Base-by-base conservation (phyloP, 1,140 invertebrate species). In the Muscidifurax raptorellus region DNA sequence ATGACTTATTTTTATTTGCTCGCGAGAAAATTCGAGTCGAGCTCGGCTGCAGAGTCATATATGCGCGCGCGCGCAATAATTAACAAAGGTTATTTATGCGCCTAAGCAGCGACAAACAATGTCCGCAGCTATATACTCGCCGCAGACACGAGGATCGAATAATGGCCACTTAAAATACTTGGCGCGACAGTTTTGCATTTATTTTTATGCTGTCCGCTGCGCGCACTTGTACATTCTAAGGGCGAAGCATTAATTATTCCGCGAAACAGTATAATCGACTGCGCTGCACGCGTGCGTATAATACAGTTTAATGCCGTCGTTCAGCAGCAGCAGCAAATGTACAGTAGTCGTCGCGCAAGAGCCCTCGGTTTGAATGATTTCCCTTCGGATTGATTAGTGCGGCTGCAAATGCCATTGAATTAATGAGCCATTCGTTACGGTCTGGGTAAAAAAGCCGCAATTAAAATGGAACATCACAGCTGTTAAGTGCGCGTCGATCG, bases 391-490 rank as follows among this genome's bases (percentile, higher is more conserved):
- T 59, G 52, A 59, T 59, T 59, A 59, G 52, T 59, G 52, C 52
- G 52, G 44, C 44, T 15, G 52, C 22, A 59, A 59, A 59, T 59
- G 52, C 52, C 18, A 12, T 66, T 36, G 79, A 80, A 71, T 80
- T 80, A 52, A 80, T 28, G 67, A 72, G 69, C 7, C 22, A 82
- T 59, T 36, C 15, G 74, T 83, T 67, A 47, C 25, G 25, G 36
- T 3, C 52, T 9, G 36, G 66, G 40, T 27, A 74, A 69, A 52
- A 59, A 27, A 74, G 22, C 36, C 9, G 25, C n/a, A 83, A 83
- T 83, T 83, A 77, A 83, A 83, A 77, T 76, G 59, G 27, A 83
- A 78, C 75, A 78, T 78, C 36, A 59, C 52, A 67, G n/a, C 72
- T 82, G 74, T 76, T 76, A 77, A 82, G 2, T 47, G 22, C n/a